phyloP scores from a whole-genome alignment of 1,140 invertebrate species.

The Holcopasites calliopsidis region DNA sequence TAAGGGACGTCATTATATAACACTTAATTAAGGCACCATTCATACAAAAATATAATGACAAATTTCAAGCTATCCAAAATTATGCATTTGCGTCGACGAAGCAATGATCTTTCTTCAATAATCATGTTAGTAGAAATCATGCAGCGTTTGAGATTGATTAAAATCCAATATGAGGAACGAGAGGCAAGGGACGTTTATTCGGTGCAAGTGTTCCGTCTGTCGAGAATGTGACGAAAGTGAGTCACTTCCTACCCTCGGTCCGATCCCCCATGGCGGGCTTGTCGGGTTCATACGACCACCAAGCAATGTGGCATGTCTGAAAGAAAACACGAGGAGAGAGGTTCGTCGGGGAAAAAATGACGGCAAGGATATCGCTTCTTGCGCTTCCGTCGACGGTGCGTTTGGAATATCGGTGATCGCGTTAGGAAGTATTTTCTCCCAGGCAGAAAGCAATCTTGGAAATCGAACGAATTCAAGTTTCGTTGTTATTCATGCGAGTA shows the following conservation, averaged over 20 bases:
- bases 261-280: slow-evolving; percentile 41
- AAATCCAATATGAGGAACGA: slow-evolving; percentile 27
- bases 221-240: slow-evolving; percentile 50
- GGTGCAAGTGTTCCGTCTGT: slow-evolving; percentile 48
- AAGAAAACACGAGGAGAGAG: slow-evolving; percentile 52
- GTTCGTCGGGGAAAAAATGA: slow-evolving; percentile 31
- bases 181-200: slow-evolving; percentile 19
- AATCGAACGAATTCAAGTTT: neutral
- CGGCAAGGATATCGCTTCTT: slow-evolving; percentile 59
- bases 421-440: slow-evolving; percentile 19
- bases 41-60: too few species aligned
- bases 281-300: slow-evolving; percentile 23
- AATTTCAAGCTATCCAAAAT: too few species aligned
- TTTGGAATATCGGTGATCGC: slow-evolving; percentile 47
- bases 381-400: slow-evolving; percentile 44
- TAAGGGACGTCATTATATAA: too few species aligned
- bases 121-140: neutral
- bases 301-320: slow-evolving; percentile 28
- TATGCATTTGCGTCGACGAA: too few species aligned
- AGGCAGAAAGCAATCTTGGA: slow-evolving; percentile 38
- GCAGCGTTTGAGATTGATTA: slow-evolving; percentile 40
- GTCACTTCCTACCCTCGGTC: slow-evolving; percentile 59
- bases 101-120: too few species aligned
- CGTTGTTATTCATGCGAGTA: slow-evolving; percentile 36
- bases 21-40: too few species aligned